Conservation (phyloP, 2,113 vertebrate species). For the Paramisgurnus dabryanus region DNA sequence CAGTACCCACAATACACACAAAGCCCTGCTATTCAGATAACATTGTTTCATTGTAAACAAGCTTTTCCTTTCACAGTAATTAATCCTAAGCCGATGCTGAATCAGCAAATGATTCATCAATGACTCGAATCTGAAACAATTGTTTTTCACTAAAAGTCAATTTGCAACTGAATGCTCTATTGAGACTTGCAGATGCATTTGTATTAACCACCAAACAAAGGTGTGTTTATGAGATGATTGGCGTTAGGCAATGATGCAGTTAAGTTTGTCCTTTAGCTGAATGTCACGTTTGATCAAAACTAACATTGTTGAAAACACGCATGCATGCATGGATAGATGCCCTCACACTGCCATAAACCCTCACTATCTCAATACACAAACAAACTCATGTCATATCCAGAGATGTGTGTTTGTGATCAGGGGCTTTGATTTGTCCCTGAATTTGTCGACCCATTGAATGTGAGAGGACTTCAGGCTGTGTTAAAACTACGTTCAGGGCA, state of each 20-base stretch:
- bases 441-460: background rate
- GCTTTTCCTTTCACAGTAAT: background rate
- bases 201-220: background rate
- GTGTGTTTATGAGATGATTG: background rate
- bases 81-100: background rate
- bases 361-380: constrained; percentile 22
- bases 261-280: background rate
- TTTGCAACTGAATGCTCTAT: background rate
- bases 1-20: constrained; percentile 6
- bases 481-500: background rate
- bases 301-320: too few relatives aligned
- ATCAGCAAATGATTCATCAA: background rate
- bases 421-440: constrained; percentile 3
- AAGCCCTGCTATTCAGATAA: background rate
- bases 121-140: background rate
- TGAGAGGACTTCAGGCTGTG: constrained; percentile 15
- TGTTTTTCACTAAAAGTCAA: background rate
- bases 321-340: background rate
- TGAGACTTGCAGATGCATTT: background rate
- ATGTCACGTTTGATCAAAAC: background rate
- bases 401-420: background rate
- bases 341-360: background rate
- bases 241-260: too few relatives aligned
- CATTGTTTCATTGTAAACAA: background rate
- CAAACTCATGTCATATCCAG: background rate